Percentiles rank a stretch among this genome's conserved stretches.
Conservation (phyloP, 2,113 vertebrate species). For the Erinaceus europaeus region DNA sequence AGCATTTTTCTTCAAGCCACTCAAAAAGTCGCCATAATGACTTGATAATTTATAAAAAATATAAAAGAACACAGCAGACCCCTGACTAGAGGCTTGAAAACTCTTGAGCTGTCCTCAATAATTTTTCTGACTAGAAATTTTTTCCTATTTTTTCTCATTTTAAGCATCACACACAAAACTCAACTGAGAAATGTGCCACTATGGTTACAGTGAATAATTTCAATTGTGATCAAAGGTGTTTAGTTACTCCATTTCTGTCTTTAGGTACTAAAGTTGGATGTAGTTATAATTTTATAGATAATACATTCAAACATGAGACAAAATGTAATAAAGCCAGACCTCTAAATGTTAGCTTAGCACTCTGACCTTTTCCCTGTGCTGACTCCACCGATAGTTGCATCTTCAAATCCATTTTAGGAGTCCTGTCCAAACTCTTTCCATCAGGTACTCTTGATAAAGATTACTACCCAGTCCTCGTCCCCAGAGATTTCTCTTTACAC, state of each 20-base stretch:
- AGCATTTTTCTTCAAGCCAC: background rate
- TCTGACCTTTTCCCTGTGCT: background rate
- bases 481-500: background rate
- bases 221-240: background rate
- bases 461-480: background rate
- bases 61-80: background rate
- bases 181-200: background rate
- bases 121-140: background rate
- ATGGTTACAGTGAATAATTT: background rate
- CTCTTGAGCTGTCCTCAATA: background rate
- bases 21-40: background rate
- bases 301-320: background rate
- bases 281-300: background rate
- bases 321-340: background rate
- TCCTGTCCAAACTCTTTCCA: background rate
- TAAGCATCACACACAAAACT: background rate
- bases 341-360: background rate
- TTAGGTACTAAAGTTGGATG: background rate
- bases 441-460: background rate
- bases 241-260: background rate
- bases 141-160: background rate
- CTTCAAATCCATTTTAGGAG: background rate
- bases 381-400: background rate
- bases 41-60: background rate
- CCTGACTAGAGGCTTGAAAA: background rate